phyloP scores from a whole-genome alignment of 2,888 invertebrate species.

The Oscheius onirici region DNA sequence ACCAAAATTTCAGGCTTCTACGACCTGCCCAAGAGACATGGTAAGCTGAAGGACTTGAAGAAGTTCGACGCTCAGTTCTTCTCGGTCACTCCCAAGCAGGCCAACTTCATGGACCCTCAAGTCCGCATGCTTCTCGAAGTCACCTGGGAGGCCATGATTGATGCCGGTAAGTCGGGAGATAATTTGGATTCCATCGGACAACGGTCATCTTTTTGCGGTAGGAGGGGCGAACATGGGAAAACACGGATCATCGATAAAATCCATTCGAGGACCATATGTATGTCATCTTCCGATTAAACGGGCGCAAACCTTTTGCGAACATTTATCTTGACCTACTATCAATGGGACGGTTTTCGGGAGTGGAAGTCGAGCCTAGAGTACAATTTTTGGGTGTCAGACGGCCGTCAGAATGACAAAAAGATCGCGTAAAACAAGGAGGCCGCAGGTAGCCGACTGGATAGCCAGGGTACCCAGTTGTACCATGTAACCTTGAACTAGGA shows the following conservation, averaged over 20 bases:
- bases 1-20: conserved; percentile 71
- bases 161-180: conserved; percentile 78
- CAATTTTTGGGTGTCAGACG: conserved; percentile 25
- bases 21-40: conserved; percentile 74
- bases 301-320: conserved; percentile 27
- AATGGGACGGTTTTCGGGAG: conserved; percentile 21
- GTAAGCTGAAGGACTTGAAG: conserved; percentile 74
- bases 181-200: neutral
- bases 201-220: conserved; percentile 1
- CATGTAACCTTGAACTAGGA: conserved; percentile 59
- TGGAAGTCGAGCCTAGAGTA: conserved; percentile 26
- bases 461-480: conserved; percentile 50
- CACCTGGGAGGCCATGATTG: conserved; percentile 91
- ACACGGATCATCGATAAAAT: conserved; percentile 19
- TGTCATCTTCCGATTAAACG: conserved; percentile 29
- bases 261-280: conserved; percentile 20
- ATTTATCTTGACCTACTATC: conserved; percentile 29
- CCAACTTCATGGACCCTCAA: conserved; percentile 87
- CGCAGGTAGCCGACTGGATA: conserved; percentile 31
- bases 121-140: conserved; percentile 87
- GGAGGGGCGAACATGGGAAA: conserved; percentile 11
- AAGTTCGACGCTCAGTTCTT: conserved; percentile 74
- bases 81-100: conserved; percentile 68
- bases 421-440: conserved; percentile 31
- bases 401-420: conserved; percentile 2